These are phyloP conservation scores for Nemurella pictetii DNA, from an alignment of 2,888 invertebrate species.

Conservation along the genomic window DNA sequence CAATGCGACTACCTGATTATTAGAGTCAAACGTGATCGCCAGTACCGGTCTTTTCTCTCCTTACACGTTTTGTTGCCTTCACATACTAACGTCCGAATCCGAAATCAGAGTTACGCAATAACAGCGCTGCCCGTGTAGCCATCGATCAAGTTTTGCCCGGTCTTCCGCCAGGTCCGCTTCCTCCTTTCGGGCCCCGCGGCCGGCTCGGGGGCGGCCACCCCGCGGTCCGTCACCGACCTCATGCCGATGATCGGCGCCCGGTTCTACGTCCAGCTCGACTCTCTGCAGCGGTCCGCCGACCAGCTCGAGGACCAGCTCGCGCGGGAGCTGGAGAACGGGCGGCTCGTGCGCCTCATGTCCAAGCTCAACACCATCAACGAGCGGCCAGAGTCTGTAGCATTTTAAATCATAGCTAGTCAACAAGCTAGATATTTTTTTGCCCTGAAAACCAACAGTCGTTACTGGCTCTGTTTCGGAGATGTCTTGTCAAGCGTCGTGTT, in stretches of 20 bases:
- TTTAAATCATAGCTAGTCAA: too few relatives aligned
- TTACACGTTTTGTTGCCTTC: too few relatives aligned
- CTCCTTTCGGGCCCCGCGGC: conserved; percentile 62
- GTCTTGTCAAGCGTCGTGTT: neutral
- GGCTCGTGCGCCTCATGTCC: conserved; percentile 85
- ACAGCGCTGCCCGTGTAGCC: too few relatives aligned
- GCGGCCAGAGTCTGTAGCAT: conserved; percentile 78
- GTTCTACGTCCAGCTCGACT: conserved; percentile 94
- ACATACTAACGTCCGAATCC: too few relatives aligned
- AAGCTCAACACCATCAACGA: conserved; percentile 96
- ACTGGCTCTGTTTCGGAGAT: too few relatives aligned
- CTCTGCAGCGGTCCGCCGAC: conserved; percentile 84
- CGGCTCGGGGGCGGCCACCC: conserved; percentile 49
- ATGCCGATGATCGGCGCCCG: conserved; percentile 99
- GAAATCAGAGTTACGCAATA: too few relatives aligned
- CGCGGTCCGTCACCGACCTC: conserved; percentile 88
- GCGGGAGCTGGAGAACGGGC: conserved; percentile 93
- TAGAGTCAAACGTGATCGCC: too few relatives aligned
- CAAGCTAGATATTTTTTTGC: neutral
- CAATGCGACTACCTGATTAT: too few relatives aligned
- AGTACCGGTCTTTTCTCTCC: too few relatives aligned
- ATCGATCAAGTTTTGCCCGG: too few relatives aligned
- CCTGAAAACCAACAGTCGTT: too few relatives aligned
- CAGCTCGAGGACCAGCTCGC: conserved; percentile 87
- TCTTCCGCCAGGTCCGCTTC: conserved; percentile 61